Percentiles rank a stretch among this genome's conserved stretches.
Evolutionary conservation across 1,140 invertebrate species (phyloP).

Genomic region (Apis cerana): DNA sequence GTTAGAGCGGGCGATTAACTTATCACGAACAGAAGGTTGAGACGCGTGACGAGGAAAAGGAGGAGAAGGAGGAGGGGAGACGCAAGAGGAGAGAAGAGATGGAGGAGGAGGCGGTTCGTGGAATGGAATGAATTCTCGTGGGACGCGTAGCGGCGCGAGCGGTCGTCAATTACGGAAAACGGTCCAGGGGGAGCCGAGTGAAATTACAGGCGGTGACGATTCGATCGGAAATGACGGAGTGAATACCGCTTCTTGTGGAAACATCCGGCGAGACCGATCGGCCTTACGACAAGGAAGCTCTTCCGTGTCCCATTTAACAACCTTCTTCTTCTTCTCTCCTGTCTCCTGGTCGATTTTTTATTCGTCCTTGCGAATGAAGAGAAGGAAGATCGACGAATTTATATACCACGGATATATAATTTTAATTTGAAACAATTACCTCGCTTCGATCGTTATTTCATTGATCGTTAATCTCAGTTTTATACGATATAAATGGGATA

Average conservation of each 20-base stretch:
- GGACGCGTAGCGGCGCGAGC: neutral
- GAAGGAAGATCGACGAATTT: too few species aligned
- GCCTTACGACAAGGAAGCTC: conserved; percentile 20
- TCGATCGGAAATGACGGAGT: conserved; percentile 21
- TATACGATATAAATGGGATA: too few species aligned
- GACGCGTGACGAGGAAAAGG: neutral
- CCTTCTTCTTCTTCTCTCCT: neutral
- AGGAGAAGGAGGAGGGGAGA: neutral
- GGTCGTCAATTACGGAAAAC: conserved; percentile 31
- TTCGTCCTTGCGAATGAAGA: too few species aligned
- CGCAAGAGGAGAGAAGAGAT: neutral
- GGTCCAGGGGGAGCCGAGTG: conserved; percentile 8
- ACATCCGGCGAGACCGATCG: conserved; percentile 27
- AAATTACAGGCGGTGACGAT: conserved; percentile 22
- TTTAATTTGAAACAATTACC: too few species aligned
- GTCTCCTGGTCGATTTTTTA: too few species aligned
- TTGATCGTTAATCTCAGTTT: too few species aligned
- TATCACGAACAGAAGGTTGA: conserved; percentile 6
- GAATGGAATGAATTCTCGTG: neutral
- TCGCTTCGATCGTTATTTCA: too few species aligned
- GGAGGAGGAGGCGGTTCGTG: neutral
- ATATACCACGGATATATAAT: too few species aligned
- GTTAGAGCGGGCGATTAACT: neutral
- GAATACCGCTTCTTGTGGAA: conserved; percentile 7
- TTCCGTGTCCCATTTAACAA: conserved; percentile 11